Conservation (phyloP, 2,113 vertebrate genomes). For the Sarotherodon lohbergeri region DNA sequence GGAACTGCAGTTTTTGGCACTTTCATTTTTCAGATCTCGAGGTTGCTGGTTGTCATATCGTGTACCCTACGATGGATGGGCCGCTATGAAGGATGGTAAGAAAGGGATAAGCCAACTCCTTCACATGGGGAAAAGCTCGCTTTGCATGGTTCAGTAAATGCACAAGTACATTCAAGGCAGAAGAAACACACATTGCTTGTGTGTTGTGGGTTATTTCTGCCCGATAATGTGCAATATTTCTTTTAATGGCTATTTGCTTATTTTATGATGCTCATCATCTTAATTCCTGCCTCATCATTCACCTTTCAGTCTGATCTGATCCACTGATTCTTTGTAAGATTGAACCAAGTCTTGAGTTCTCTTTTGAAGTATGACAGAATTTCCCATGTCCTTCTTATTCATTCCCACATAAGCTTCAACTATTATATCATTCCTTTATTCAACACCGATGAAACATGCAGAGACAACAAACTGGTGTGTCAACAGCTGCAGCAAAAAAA, state of each 20-base stretch:
- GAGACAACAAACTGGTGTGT: neutral
- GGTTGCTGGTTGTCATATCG: neutral
- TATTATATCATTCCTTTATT: neutral
- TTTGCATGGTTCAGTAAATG: neutral
- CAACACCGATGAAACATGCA: neutral
- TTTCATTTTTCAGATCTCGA: neutral
- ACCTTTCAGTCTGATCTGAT: neutral
- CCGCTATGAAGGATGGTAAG: neutral
- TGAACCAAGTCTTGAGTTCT: neutral
- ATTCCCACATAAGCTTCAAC: neutral
- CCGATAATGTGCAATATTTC: neutral
- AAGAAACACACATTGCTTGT: neutral
- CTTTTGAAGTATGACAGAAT: neutral
- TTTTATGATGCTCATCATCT: neutral
- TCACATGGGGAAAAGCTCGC: neutral
- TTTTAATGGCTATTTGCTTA: neutral
- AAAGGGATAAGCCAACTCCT: neutral
- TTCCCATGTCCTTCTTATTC: neutral
- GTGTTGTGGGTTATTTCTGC: neutral
- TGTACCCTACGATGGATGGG: neutral
- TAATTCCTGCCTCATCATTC: neutral
- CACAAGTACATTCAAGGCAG: neutral
- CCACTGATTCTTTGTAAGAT: neutral
- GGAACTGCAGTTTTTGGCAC: neutral
- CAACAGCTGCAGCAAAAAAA: neutral